Evolutionary conservation across 2,888 invertebrate species (phyloP).

Genomic region (Pachliopta kotzebuea): DNA sequence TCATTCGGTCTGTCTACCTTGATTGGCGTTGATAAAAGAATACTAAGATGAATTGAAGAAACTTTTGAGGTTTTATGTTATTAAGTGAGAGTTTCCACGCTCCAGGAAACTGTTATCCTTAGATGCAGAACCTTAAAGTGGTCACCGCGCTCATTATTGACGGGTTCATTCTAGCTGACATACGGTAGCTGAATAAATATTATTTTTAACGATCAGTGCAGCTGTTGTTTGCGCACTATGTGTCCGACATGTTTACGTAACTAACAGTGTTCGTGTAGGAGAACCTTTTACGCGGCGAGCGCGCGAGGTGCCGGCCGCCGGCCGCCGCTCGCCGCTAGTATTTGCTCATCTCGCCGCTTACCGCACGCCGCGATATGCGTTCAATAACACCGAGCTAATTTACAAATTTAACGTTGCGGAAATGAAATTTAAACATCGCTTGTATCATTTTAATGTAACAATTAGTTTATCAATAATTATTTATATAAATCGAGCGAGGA

Average conservation of each 20-base stretch:
- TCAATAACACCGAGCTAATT: conserved; percentile 36
- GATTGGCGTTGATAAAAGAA: no score
- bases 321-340: conserved; percentile 45
- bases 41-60: no score
- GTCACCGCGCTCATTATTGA: conserved; percentile 29
- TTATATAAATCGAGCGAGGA: no score
- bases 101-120: not conserved
- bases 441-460: not conserved
- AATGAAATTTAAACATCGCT: conserved; percentile 22
- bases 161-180: conserved; percentile 32
- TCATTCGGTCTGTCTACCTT: no score
- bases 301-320: conserved; percentile 50
- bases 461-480: no score
- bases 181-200: conserved; percentile 70
- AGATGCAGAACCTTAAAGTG: conserved; percentile 9
- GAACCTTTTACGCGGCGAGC: conserved; percentile 41
- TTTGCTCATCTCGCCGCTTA: conserved; percentile 51
- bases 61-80: not conserved
- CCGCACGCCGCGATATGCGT: conserved; percentile 44
- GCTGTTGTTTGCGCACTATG: conserved; percentile 60
- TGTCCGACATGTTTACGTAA: conserved; percentile 59
- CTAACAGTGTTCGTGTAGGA: conserved; percentile 68
- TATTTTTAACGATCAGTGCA: conserved; percentile 76
- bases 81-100: not conserved
- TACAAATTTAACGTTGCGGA: conserved; percentile 19